Conservation (phyloP, 2,113 vertebrate species). For the Chaetorhynchus papuensis region DNA sequence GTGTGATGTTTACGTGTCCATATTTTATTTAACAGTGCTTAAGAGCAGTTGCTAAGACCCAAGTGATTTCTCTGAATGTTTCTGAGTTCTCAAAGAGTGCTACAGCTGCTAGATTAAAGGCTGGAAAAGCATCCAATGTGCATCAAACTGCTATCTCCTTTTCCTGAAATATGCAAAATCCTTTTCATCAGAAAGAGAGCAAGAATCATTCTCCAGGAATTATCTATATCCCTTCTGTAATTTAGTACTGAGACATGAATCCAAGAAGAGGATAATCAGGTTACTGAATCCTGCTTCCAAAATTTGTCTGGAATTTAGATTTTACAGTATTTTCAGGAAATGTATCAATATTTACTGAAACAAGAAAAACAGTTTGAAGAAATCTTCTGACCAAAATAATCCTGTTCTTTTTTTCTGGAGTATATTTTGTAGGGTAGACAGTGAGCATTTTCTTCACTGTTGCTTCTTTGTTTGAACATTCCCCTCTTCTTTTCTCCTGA, state of each 20-base stretch:
- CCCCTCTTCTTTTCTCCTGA: fast-evolving
- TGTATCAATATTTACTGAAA: neutral
- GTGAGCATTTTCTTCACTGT: neutral
- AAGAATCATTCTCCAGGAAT: neutral
- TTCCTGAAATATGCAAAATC: neutral
- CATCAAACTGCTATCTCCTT: neutral
- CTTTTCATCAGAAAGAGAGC: neutral
- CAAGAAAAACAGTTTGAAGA: neutral
- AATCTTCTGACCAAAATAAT: neutral
- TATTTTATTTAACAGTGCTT: neutral
- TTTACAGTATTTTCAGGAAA: neutral
- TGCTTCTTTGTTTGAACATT: neutral
- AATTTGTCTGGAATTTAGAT: neutral
- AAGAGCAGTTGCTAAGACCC: neutral
- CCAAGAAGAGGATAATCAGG: neutral
- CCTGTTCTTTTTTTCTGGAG: neutral
- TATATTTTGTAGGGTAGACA: neutral
- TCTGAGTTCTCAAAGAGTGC: neutral
- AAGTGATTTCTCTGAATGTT: neutral
- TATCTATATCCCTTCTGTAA: neutral
- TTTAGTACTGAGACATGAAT: neutral
- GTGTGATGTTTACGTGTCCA: neutral
- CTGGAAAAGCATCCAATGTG: fast-evolving
- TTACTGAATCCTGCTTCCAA: neutral
- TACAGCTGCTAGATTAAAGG: neutral